phyloP scores from a whole-genome alignment of 1,140 invertebrate species.

The Bradynema listronoti region DNA sequence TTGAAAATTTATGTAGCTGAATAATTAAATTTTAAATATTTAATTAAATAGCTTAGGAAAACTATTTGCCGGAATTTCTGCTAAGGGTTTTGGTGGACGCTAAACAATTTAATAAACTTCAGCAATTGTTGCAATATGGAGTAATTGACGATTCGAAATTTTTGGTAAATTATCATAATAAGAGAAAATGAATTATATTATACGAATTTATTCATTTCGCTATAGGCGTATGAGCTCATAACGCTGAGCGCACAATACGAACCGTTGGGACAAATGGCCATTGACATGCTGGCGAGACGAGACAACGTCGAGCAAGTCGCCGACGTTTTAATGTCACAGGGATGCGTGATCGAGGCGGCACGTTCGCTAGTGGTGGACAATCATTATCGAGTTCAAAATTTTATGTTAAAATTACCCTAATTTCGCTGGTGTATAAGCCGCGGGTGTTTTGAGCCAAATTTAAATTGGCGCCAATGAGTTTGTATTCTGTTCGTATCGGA shows the following conservation, averaged over 20 bases:
- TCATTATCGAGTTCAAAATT: neutral
- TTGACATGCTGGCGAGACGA: constrained; percentile 26
- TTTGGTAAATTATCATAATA: constrained; percentile 24
- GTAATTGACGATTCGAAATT: constrained; percentile 40
- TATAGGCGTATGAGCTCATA: constrained; percentile 30
- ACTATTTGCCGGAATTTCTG: constrained; percentile 14
- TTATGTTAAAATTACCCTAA: no score
- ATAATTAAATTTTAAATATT: no score
- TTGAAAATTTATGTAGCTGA: no score
- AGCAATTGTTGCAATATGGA: constrained; percentile 36
- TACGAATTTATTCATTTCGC: neutral
- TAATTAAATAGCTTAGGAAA: constrained; percentile 13
- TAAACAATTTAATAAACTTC: constrained; percentile 29
- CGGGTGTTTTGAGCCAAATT: no score
- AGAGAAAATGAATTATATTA: no score
- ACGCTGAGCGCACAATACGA: constrained; percentile 5
- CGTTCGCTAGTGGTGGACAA: constrained; percentile 5
- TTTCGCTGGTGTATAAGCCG: no score
- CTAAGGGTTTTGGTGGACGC: constrained; percentile 2
- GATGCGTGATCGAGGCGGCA: constrained; percentile 15
- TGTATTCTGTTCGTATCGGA: no score
- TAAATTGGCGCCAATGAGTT: no score
- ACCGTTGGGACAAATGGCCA: constrained; percentile 17
- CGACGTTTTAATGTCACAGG: constrained; percentile 20
- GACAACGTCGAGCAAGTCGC: constrained; percentile 27